Evolutionary conservation across 2,888 invertebrate species (phyloP), one percentile per base, ranked within the genome.

Genomic region (Nebria brevicollis): DNA sequence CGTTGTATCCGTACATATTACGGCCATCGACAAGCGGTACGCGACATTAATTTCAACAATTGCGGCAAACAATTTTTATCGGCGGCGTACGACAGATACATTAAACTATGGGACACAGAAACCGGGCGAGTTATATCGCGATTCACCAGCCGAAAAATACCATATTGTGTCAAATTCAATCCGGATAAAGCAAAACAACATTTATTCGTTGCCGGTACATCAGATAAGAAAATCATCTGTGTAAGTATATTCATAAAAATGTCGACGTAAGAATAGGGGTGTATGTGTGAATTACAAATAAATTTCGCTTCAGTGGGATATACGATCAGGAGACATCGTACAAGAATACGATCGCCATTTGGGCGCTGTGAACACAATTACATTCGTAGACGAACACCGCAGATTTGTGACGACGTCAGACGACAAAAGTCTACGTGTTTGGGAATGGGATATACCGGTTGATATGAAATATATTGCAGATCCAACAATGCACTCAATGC

Each of bases 381-480:
- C 99, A 0, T 99, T 99, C 90, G 98, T 99, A 1, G 99, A 99
- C 89, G 98, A 98, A 87, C 99, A 99, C 90, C 91, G 99, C 41
- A 90, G 99, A 85, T 99, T 99, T 90, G 98, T 99, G 3, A 98
- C 99, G 15, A 99, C 99, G 0, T 99, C 99, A 0, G 99, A 99
- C 88, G 99, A 99, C 89, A 99, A 99, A 90, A 98, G 98, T 87
- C 91, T 99, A 85, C 91, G 99, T 77, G 98, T 99, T 74, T 99
- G 99, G 99, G 99, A 99, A 91, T 99, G 99, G 99, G 97, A 97
- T 87, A 97, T 97, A 86, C 97, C 97, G 0, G 99, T 99, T 1
- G 99, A 99, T 89, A 99, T 99, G 95, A 99, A 99, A 89, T 98
- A 99, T 89, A 99, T 99, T 84, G 99, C 99, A 0, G 99, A 99